A percentile compares a stretch with the other conserved stretches of the same genome.
Evolutionary conservation across 2,888 invertebrate genomes (phyloP).

Genomic region (Adineta ricciae): DNA sequence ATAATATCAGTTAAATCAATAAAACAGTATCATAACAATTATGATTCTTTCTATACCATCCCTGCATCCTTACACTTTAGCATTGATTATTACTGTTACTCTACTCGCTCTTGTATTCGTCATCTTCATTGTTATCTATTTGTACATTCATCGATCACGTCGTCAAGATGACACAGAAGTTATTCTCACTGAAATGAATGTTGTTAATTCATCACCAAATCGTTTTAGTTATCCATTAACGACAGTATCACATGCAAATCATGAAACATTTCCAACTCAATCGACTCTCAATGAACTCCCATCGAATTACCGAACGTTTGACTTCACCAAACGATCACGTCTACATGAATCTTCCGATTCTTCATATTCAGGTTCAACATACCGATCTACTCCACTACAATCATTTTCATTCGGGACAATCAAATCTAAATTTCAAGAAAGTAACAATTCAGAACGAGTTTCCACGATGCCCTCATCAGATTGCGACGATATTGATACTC

Average conservation of each 20-base stretch:
- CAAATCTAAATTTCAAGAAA: slow-evolving; percentile 2
- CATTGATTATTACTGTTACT: background rate
- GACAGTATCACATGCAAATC: background rate
- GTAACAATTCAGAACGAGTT: background rate
- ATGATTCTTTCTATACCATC: background rate
- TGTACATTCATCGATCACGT: background rate
- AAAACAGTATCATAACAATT: background rate
- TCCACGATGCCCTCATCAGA: too few species aligned
- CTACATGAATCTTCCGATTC: background rate
- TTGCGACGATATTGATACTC: background rate
- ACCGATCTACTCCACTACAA: background rate
- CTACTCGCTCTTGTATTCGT: background rate
- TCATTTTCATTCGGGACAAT: background rate
- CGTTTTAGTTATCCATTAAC: background rate
- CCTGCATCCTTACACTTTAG: background rate
- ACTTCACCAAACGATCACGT: background rate
- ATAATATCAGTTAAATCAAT: background rate
- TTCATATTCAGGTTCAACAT: background rate
- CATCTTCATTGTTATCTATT: background rate
- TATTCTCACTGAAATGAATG: background rate
- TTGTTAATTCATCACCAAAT: background rate
- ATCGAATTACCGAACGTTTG: background rate
- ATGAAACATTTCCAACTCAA: background rate
- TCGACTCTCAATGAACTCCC: background rate
- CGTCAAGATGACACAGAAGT: background rate